Evolutionary conservation across 2,113 vertebrate genomes (phyloP).

Genomic region (Felis catus): DNA sequence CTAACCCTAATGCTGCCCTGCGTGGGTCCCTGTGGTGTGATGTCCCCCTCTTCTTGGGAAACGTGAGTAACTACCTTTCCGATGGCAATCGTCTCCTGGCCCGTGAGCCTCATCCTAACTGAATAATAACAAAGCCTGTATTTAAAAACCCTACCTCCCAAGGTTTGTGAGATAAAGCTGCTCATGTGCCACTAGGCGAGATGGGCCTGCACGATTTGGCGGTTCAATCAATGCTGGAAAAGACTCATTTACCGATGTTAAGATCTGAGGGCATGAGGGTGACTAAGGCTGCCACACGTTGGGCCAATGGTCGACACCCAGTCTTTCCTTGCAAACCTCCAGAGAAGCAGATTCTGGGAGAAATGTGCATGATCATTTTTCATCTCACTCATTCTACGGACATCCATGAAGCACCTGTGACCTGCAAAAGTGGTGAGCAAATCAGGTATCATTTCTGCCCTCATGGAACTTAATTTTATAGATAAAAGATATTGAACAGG

Average conservation of each 20-base stretch:
- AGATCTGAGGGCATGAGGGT: neutral
- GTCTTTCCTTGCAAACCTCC: neutral
- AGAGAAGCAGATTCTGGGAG: neutral
- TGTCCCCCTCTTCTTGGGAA: neutral
- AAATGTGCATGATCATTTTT: neutral
- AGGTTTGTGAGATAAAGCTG: neutral
- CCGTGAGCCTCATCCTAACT: neutral
- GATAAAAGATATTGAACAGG: neutral
- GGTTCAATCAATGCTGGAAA: neutral
- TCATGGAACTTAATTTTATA: neutral
- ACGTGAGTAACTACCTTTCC: neutral
- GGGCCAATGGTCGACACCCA: neutral
- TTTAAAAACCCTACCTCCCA: neutral
- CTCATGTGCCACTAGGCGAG: neutral
- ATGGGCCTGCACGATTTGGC: neutral
- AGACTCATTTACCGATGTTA: neutral
- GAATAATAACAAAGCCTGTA: neutral
- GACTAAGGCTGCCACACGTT: neutral
- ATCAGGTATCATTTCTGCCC: neutral
- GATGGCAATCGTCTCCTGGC: no score
- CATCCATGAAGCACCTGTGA: neutral
- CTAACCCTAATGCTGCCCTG: neutral
- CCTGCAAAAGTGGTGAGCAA: neutral
- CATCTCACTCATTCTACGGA: neutral
- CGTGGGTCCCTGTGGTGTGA: accelerated